Percentiles rank a stretch among this genome's conserved stretches.
Conservation (phyloP, 2,113 vertebrate species). For the Strix uralensis region DNA sequence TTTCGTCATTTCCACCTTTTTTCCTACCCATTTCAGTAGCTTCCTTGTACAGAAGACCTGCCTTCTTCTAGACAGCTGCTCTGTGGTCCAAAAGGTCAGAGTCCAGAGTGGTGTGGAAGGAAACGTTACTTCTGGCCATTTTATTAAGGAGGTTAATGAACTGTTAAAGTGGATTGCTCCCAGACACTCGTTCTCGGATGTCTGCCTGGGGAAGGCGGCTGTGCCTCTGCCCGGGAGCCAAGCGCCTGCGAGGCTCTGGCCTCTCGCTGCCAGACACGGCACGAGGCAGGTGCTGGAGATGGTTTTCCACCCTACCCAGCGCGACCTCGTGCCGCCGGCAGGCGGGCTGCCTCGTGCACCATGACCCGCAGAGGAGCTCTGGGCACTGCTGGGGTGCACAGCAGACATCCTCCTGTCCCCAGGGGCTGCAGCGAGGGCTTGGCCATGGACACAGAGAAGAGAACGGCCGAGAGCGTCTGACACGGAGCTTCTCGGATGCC, state of each 20-base stretch:
- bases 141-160: background rate
- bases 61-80: background rate
- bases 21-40: background rate
- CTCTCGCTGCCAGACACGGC: background rate
- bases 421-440: background rate
- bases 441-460: background rate
- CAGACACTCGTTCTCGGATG: background rate
- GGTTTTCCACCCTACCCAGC: background rate
- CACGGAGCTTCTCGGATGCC: background rate
- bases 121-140: background rate
- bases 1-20: background rate
- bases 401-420: background rate
- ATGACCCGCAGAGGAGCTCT: background rate
- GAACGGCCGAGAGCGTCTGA: background rate
- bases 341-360: background rate
- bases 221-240: background rate
- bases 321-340: background rate
- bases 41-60: background rate
- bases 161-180: background rate
- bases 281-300: accelerated
- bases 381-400: background rate
- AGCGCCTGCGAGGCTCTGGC: background rate
- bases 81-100: background rate
- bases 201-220: background rate
- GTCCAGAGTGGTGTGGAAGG: background rate